Evolutionary conservation across 2,113 vertebrate genomes (phyloP), one percentile per base, ranked within the genome.

Genomic region (Anolis carolinensis): DNA sequence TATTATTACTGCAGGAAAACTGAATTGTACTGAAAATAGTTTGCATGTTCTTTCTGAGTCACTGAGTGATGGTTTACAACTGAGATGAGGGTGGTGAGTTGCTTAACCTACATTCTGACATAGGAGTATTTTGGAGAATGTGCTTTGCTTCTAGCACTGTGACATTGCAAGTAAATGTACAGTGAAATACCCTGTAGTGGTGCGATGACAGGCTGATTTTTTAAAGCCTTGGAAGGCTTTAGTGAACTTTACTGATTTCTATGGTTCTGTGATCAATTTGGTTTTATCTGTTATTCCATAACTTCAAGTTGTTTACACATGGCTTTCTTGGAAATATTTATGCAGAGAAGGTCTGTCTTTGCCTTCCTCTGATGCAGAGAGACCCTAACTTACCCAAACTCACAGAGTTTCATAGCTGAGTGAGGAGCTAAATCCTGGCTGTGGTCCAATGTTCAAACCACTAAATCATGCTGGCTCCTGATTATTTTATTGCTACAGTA

Each of bases 21-120:
- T 21, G n/a, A 55, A 1, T 84, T 89, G 68, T 71, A 48, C 72
- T 90, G 39, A 79, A 52, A 78, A 55, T 68, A 81, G 36, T 82
- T 80, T 76, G 4, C 83, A 21, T 44, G 90, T 0, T 8, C 0
- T 72, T 1, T 9, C n/a, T 27, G 44, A 55, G 30, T 67, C 4
- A 48, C 9, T 9, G 30, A 80, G 34, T 23, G 20, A n/a, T 80
- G 20, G 36, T 32, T 48, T 62, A 5, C 75, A 44, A 34, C 27
- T 27, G 13, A 63, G 67, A 10, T 73, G 21, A 23, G 27, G 50
- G 34, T 25, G 16, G 32, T 32, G 30, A 32, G 7, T 55, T 34
- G 7, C 34, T 80, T 62, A 34, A 34, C 20, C 7, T 81, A 27
- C 9, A 32, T 84, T 84, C 7, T 74, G 21, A 1, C 6, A 30